Evolutionary conservation across 2,113 vertebrate species (phyloP), one percentile per base, ranked within the genome.

Genomic region (Balaeniceps rex): DNA sequence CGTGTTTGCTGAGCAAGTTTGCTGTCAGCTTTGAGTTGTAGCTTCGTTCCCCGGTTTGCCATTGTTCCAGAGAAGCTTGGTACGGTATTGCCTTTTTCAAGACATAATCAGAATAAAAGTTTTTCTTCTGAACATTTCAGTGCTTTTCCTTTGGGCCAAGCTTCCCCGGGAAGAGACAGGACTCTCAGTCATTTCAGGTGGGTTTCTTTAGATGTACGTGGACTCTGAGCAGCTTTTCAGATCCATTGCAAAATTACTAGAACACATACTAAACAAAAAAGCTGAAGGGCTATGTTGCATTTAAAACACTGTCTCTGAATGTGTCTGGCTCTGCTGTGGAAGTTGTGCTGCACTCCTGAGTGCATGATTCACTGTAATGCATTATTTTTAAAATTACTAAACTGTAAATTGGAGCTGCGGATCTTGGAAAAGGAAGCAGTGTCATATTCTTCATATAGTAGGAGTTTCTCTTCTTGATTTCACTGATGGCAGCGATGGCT

Each of bases 141-240:
- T 93, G 92, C 92, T 83, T 95, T 97, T 94, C 94, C 93, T 88
- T 85, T 95, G 96, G 94, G 96, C 92, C 92, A 91, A 82, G 87
- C 92, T 72, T 96, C 94, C 84, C 92, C 92, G 23, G 93, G 95
- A 96, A 94, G 96, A 94, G 96, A 95, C 91, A 88, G 87, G 92
- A 95, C 93, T 44, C 92, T 90, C 66, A 96, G 93, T 66, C 93
- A 85, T 54, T 94, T 96, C 91, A 96, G 95, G 90, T 96, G 92
- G 86, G 94, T 96, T 68, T 88, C 71, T 78, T 81, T 28, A 86
- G 69, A 24, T 1, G 0, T 55, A 13, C 11, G n/a, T 69, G 71
- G 55, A 47, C 60, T 84, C 83, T 16, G 29, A 78, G 36, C 63
- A 38, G 38, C 22, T 96, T 79, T 96, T 79, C 31, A n/a, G 74